These are phyloP conservation scores for Dipodomys stephensi DNA, from an alignment of 2,113 vertebrate genomes.

Conservation along the genomic window DNA sequence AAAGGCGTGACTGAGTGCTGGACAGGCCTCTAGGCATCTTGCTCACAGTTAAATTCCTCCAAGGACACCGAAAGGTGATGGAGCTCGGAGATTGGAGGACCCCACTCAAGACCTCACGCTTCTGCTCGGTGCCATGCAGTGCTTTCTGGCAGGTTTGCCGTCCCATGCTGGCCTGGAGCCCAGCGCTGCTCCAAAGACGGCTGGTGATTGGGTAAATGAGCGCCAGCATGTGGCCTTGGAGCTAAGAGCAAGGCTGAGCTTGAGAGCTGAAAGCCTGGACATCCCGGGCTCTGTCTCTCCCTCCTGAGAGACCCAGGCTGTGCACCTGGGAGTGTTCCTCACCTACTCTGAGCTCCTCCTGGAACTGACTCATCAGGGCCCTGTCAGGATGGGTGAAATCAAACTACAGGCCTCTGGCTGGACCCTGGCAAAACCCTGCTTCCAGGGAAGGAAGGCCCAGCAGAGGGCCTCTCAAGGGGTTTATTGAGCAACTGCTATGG, in stretches of 20 bases:
- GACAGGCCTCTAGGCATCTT: neutral
- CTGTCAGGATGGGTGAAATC: neutral
- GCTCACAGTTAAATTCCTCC: neutral
- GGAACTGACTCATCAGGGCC: neutral
- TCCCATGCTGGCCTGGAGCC: neutral
- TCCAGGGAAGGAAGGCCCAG: neutral
- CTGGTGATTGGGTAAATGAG: rapidly evolving
- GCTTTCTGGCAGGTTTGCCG: neutral
- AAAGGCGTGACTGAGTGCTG: rapidly evolving
- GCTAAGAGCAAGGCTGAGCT: rapidly evolving
- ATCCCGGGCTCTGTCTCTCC: neutral
- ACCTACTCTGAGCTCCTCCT: neutral
- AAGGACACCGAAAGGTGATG: neutral
- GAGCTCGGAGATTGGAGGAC: neutral
- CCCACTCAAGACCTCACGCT: neutral
- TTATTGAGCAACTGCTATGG: neutral
- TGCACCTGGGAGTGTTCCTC: rapidly evolving
- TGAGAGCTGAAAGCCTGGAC: too few species aligned
- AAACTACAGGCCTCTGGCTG: neutral
- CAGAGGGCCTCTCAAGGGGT: rapidly evolving
- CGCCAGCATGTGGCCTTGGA: rapidly evolving
- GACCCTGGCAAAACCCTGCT: neutral
- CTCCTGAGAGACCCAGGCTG: neutral
- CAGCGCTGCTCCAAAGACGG: too few species aligned
- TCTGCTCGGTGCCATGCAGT: rapidly evolving